Evolutionary conservation across 2,113 vertebrate genomes (phyloP).

Genomic region (Bos javanicus): DNA sequence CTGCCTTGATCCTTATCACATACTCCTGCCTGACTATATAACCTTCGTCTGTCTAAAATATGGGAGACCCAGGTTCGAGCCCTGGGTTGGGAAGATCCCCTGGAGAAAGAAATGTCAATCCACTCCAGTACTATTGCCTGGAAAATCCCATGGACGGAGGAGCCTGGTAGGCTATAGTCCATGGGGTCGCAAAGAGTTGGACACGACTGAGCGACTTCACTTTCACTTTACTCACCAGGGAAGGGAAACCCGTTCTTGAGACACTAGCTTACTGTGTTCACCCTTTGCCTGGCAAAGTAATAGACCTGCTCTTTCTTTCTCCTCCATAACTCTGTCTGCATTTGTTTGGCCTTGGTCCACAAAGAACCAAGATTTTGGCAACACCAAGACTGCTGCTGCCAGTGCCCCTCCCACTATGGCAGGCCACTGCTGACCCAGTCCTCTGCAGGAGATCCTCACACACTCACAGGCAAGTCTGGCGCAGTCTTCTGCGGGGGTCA

Average conservation of each 20-base stretch:
- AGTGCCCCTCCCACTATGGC: neutral
- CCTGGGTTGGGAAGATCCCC: no score
- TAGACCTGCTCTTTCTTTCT: neutral
- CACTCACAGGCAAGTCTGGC: neutral
- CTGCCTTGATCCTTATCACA: neutral
- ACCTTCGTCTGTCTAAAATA: neutral
- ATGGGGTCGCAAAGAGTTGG: no score
- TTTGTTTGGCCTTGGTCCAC: neutral
- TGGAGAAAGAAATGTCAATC: no score
- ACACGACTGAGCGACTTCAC: no score
- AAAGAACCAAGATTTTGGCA: neutral
- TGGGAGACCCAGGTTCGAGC: no score
- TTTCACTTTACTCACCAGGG: neutral
- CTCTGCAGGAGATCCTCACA: neutral
- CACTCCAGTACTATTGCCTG: no score
- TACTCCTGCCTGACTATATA: neutral
- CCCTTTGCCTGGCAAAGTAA: neutral
- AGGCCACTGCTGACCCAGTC: neutral
- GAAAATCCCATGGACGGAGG: no score
- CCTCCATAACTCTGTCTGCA: neutral
- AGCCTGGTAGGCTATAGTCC: no score
- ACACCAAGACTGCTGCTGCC: neutral
- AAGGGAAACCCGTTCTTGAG: neutral
- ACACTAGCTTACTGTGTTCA: neutral
- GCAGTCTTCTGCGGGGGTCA: neutral